Evolutionary conservation across 1,140 invertebrate genomes (phyloP).

Genomic region (Euwallacea similis): DNA sequence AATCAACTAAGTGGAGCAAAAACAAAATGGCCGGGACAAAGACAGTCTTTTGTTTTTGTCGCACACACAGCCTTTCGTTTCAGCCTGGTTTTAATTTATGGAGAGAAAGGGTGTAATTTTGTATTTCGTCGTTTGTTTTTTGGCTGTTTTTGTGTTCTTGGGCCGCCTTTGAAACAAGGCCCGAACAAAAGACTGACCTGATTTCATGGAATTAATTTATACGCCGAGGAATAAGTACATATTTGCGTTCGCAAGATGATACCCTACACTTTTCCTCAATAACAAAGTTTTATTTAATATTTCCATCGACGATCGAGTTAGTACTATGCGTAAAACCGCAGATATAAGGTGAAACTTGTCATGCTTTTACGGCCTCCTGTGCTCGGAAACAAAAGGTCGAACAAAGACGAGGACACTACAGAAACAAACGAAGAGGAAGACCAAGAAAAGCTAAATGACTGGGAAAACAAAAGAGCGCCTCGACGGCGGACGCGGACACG

Average conservation of each 20-base stretch:
- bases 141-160: conserved; percentile 14
- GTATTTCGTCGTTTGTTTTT: conserved; percentile 30
- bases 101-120: conserved; percentile 31
- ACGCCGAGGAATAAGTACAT: too few species aligned
- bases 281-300: too few species aligned
- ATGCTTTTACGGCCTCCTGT: too few species aligned
- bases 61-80: conserved; percentile 38
- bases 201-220: conserved; percentile 4
- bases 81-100: conserved; percentile 21
- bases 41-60: conserved; percentile 49
- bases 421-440: conserved; percentile 50
- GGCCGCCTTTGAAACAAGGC: conserved; percentile 6
- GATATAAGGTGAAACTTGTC: too few species aligned
- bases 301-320: too few species aligned
- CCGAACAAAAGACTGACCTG: conserved; percentile 13
- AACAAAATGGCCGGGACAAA: conserved; percentile 50
- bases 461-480: conserved; percentile 47
- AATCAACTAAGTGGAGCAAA: conserved; percentile 45
- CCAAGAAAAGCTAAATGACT: conserved; percentile 49
- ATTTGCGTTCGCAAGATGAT: too few species aligned
- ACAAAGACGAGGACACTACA: conserved; percentile 25
- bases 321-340: too few species aligned
- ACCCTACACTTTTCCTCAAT: too few species aligned
- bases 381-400: too few species aligned
- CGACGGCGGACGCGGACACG: conserved; percentile 32